These are phyloP conservation scores for Pemphredon lugubris DNA, from an alignment of 2,888 invertebrate species.

Conservation along the genomic window DNA sequence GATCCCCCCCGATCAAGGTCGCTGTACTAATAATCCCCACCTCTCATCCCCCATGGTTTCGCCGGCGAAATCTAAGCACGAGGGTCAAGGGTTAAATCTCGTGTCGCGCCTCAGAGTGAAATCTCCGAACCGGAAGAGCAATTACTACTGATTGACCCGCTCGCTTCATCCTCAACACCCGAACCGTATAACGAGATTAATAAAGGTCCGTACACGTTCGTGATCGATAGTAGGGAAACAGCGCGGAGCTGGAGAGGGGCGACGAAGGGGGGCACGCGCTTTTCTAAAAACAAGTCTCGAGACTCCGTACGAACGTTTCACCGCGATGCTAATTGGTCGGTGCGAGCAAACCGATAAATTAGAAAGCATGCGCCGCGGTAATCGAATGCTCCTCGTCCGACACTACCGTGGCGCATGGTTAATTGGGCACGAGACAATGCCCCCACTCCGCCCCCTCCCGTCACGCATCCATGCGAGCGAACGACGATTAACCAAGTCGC, in stretches of 20 bases:
- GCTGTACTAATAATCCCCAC: constrained; percentile 42
- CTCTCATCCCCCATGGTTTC: constrained; percentile 6
- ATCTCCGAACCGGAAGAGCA: constrained; percentile 64
- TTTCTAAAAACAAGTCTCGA: constrained; percentile 42
- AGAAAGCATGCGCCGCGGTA: constrained; percentile 56
- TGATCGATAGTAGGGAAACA: constrained; percentile 49
- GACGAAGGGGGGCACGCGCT: constrained; percentile 59
- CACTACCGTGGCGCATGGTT: constrained; percentile 42
- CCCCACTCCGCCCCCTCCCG: constrained; percentile 5
- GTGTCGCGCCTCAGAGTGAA: constrained; percentile 49
- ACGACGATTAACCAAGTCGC: constrained; percentile 21
- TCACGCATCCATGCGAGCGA: constrained; percentile 8
- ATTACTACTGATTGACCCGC: constrained; percentile 69
- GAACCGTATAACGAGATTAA: constrained; percentile 71
- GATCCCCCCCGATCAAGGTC: constrained; percentile 44
- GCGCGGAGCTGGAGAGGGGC: constrained; percentile 18
- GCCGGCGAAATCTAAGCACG: constrained; percentile 30
- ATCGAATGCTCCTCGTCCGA: constrained; percentile 44
- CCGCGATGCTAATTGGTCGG: constrained; percentile 54
- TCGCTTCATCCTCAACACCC: constrained; percentile 52
- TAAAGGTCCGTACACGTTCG: constrained; percentile 68
- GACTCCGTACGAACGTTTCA: constrained; percentile 18
- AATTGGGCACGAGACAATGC: constrained; percentile 62
- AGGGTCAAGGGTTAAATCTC: constrained; percentile 62
- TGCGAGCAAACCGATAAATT: constrained; percentile 49